Evolutionary conservation across 2,113 vertebrate species (phyloP).

Genomic region (Arothron firmamentum): DNA sequence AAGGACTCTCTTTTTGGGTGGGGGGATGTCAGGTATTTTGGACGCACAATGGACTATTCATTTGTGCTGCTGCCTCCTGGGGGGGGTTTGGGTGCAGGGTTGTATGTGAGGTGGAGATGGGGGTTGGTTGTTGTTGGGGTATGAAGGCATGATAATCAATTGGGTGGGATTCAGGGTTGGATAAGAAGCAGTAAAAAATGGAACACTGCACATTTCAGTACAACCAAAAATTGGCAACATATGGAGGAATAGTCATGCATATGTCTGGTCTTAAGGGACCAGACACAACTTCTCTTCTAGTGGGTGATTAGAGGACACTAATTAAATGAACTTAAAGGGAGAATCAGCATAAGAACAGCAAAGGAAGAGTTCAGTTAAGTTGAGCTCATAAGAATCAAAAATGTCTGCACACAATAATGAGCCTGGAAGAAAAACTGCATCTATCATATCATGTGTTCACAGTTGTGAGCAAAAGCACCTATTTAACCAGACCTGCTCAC

Average conservation of each 20-base stretch:
- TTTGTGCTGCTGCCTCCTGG: slow-evolving; percentile 36
- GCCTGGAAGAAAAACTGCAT: no score
- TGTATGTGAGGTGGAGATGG: slow-evolving; percentile 3
- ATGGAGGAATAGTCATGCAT: neutral
- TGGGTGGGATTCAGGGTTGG: slow-evolving; percentile 5
- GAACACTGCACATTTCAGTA: slow-evolving; percentile 9
- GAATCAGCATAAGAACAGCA: no score
- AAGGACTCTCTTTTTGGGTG: slow-evolving; percentile 7
- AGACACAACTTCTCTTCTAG: neutral
- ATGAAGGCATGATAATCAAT: slow-evolving; percentile 12
- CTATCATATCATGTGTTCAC: neutral
- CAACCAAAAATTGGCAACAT: neutral
- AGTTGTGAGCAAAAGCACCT: neutral
- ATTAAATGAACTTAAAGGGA: no score
- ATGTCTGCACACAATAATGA: no score
- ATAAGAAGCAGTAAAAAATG: slow-evolving; percentile 7
- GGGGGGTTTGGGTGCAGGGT: slow-evolving; percentile 24
- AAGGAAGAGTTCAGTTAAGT: no score
- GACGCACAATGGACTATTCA: slow-evolving; percentile 54
- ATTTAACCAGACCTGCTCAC: neutral
- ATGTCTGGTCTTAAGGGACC: neutral
- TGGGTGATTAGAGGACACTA: no score
- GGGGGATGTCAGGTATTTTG: slow-evolving; percentile 50
- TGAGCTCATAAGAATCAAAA: no score
- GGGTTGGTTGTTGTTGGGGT: slow-evolving; percentile 30